Conservation (phyloP, 2,888 invertebrate genomes). For the Koerneria pararmatus region DNA sequence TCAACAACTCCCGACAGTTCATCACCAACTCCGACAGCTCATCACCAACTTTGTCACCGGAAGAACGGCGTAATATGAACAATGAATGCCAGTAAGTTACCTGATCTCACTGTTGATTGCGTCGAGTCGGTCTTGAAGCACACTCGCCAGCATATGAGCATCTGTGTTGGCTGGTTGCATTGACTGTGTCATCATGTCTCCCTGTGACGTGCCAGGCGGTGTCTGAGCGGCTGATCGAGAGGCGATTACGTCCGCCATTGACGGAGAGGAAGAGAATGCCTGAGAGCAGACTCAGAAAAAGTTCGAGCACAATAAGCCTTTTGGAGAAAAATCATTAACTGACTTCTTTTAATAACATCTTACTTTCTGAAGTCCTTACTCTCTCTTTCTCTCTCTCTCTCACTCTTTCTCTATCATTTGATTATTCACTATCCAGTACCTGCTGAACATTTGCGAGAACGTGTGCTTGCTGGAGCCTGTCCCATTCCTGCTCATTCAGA, state of each 20-base stretch:
- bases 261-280: slow-evolving; percentile 45
- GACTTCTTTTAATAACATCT: slow-evolving; percentile 11
- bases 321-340: neutral
- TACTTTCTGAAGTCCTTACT: slow-evolving; percentile 17
- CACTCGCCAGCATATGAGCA: slow-evolving; percentile 92
- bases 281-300: neutral
- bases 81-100: too few species aligned
- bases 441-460: slow-evolving; percentile 86
- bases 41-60: too few species aligned
- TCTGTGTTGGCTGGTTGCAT: slow-evolving; percentile 70
- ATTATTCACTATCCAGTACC: slow-evolving; percentile 65
- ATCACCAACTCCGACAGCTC: too few species aligned
- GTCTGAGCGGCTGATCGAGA: slow-evolving; percentile 23
- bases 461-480: slow-evolving; percentile 80
- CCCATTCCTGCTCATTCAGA: slow-evolving; percentile 78
- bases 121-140: slow-evolving; percentile 97
- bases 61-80: too few species aligned
- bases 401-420: slow-evolving; percentile 32
- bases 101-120: slow-evolving; percentile 99
- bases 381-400: slow-evolving; percentile 35
- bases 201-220: neutral
- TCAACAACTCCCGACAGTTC: too few species aligned
- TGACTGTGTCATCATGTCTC: slow-evolving; percentile 65
- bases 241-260: slow-evolving; percentile 31
- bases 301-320: neutral